These are phyloP conservation scores for Tragelaphus imberbis DNA, from an alignment of 2,113 vertebrate species.

Conservation along the genomic window DNA sequence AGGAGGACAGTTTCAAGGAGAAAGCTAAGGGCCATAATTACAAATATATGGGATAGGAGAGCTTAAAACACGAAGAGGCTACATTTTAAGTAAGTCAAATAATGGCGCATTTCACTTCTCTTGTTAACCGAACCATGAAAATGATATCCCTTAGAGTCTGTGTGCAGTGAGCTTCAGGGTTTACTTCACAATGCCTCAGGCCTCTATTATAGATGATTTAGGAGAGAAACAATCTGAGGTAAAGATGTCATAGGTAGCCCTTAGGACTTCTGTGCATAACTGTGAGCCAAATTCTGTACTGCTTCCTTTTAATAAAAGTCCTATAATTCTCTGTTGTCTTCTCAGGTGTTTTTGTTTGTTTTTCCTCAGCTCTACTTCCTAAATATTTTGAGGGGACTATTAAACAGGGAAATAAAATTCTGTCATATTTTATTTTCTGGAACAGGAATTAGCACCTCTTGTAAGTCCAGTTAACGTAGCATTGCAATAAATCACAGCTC, in stretches of 20 bases:
- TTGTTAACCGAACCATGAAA: slow-evolving; percentile 78
- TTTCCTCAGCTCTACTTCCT: slow-evolving; percentile 1
- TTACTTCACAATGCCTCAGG: slow-evolving; percentile 73
- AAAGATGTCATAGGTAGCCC: slow-evolving; percentile 67
- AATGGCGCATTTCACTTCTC: slow-evolving; percentile 65
- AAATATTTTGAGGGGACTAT: slow-evolving; percentile 17
- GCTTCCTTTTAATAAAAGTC: slow-evolving; percentile 13
- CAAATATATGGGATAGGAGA: slow-evolving; percentile 64
- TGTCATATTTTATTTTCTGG: slow-evolving; percentile 18
- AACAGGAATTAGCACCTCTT: slow-evolving; percentile 29
- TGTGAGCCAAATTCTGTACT: background rate
- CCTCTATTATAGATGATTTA: slow-evolving; percentile 66
- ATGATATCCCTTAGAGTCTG: slow-evolving; percentile 60
- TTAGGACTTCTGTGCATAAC: slow-evolving; percentile 35
- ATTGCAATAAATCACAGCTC: background rate
- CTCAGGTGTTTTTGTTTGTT: slow-evolving; percentile 6
- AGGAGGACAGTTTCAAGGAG: slow-evolving; percentile 82
- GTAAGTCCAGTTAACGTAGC: background rate
- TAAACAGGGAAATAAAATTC: background rate
- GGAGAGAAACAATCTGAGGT: slow-evolving; percentile 69
- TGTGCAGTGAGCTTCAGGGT: slow-evolving; percentile 74
- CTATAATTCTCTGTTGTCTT: background rate
- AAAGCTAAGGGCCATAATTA: slow-evolving; percentile 79
- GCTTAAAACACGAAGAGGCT: slow-evolving; percentile 70
- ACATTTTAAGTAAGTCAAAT: slow-evolving; percentile 73